Conservation (phyloP, 2,797 vertebrate genomes). For the Esox lucius region DNA sequence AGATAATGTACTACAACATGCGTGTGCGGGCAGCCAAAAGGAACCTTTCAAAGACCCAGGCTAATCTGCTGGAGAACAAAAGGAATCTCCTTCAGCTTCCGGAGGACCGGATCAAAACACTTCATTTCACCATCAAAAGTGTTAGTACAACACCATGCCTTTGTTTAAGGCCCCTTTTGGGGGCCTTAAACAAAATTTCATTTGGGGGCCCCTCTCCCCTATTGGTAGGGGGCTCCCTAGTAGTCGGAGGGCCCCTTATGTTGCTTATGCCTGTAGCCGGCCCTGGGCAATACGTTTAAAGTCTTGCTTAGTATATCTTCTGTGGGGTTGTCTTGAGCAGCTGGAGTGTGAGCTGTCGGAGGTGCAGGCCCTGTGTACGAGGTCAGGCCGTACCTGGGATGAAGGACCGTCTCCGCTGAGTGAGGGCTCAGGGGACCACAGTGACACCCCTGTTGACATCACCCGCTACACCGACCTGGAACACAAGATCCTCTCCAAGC, state of each 20-base stretch:
- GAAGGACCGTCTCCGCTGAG: conserved; percentile 10
- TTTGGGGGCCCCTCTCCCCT: too few relatives aligned
- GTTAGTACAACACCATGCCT: conserved; percentile 64
- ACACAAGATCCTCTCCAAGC: conserved; percentile 71
- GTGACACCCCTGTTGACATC: conserved; percentile 33
- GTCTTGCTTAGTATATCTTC: not conserved
- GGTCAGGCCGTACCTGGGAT: conserved; percentile 22
- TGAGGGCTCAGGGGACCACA: conserved; percentile 33
- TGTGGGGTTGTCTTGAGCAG: conserved; percentile 47
- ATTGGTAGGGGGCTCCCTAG: too few relatives aligned
- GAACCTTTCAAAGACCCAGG: conserved; percentile 70
- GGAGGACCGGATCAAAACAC: conserved; percentile 74
- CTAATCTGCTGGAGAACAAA: conserved; percentile 75
- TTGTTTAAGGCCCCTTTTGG: too few relatives aligned
- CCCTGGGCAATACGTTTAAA: too few relatives aligned
- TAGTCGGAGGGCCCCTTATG: not conserved
- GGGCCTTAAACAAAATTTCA: too few relatives aligned
- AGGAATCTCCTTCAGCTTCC: conserved; percentile 72
- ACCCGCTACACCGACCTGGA: conserved; percentile 55
- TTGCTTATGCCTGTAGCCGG: not conserved
- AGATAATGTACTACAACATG: conserved; percentile 93
- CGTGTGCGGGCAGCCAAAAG: conserved; percentile 76
- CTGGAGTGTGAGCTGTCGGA: conserved; percentile 73
- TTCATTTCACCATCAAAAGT: conserved; percentile 76
- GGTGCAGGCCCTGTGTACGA: conserved; percentile 53